Evolutionary conservation across 2,113 vertebrate genomes (phyloP), one percentile per base, ranked within the genome.

Genomic region (Benitochromis conjunctus): DNA sequence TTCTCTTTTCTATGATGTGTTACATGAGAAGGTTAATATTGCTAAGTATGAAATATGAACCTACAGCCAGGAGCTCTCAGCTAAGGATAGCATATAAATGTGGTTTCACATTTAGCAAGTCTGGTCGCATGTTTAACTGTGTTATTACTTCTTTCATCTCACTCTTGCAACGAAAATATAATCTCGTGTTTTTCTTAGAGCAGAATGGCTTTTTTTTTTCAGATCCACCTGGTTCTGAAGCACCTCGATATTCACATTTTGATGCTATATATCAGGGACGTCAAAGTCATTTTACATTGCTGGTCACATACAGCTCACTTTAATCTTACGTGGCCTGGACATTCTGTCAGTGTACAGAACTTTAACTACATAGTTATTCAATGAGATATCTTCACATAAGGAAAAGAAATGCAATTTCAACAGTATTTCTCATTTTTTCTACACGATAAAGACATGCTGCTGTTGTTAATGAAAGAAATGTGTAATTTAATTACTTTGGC

Each of bases 311-410:
- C 16, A 38, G 36, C 36, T 38, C 9, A 9, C 36, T 38, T 38
- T 4, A 34, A 62, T 62, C 58, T 0, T 62, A 62, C 19, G 29
- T 36, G 58, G 29, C 16, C 1, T 16, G 34, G 29, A 19, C 29
- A 34, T 62, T 0, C 31, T 62, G 58, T 36, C 0, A 62, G 19
- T 62, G 58, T 62, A 36, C 31, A 62, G 0, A 62, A 1, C 11
- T 62, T 3, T 62, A 62, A 36, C 16, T 19, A 62, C 58, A 62
- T 62, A 62, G 34, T 62, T 62, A 62, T 62, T 34, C 29, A 62
- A 36, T 62, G 58, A 62, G 18, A 62, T 62, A 62, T 36, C 29
- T 19, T 62, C 34, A 62, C 31, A 19, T 62, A 34, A 62, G 16
- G 2, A 11, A 60, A 34, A 34, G 19, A 34, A 34, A 62, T 60